Base-by-base conservation (phyloP, 2,888 invertebrate genomes). In the Vandiemenella viatica region DNA sequence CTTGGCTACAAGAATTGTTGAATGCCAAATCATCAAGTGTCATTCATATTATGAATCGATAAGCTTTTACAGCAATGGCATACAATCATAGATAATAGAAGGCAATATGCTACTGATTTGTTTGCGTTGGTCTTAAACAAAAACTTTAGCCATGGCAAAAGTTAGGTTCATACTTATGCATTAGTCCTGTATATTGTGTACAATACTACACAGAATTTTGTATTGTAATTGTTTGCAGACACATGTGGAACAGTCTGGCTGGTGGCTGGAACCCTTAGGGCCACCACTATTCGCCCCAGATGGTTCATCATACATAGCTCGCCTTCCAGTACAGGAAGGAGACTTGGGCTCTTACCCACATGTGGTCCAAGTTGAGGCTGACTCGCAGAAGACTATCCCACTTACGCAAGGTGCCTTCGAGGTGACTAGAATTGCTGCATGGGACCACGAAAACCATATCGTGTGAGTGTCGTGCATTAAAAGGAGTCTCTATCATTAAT, bases 351-450 rank as follows among this genome's bases (percentile, higher is more conserved):
- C 65, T 10, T 77, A 73, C 58, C 71, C 73, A 55, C 79, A 79
- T 60, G 71, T 75, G 43, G 62, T 57, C 43, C 52, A 55, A 19
- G 52, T 60, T 32, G 56, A 59, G 41, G 53, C 56, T 26, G 60
- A 61, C 50, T 63, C 66, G 23, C 63, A 63, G 46, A 62, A 63
- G 55, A 65, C 69, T 15, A 62, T 66, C 4, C 69, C 72, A 4
- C 65, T 87, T 37, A 86, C 86, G 0, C 79, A 82, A 61, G 86
- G 86, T 0, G 75, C 76, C 45, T 84, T 79, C 55, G 84, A 85
- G 63, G 73, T 86, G 46, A 83, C 80, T 1, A 74, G 77, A 60
- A 73, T 87, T 19, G 65, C 83, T 6, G 82, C 80, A 1, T 87
- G 84, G 85, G 85, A 87, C 60, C 82, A 83, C 59, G 67, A 72